These are phyloP conservation scores for Eretmodus cyanostictus DNA, from an alignment of 2,113 vertebrate species.

Conservation along the genomic window DNA sequence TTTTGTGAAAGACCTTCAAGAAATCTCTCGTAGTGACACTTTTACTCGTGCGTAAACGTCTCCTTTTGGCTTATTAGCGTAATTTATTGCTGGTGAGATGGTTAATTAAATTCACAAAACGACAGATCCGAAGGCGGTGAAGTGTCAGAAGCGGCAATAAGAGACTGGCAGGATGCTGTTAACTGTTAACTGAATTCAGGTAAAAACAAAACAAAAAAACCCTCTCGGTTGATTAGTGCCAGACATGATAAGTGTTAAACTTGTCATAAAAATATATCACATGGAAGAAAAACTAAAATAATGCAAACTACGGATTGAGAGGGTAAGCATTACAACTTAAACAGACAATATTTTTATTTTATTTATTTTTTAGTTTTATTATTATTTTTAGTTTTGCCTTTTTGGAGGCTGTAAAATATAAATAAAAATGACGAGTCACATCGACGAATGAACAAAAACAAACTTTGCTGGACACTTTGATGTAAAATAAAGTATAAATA, in stretches of 20 bases:
- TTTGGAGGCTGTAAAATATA: not conserved
- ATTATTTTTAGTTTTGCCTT: not conserved
- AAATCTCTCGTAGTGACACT: not conserved
- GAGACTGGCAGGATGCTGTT: constrained; percentile 32
- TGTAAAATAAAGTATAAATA: not conserved
- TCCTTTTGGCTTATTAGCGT: not conserved
- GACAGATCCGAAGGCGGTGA: not conserved
- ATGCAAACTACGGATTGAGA: not conserved
- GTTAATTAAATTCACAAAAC: constrained; percentile 18
- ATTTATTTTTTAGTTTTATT: not conserved
- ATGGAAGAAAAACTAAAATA: not conserved
- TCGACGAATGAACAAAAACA: not conserved
- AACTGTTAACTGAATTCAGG: constrained; percentile 48
- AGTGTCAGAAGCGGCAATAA: not conserved
- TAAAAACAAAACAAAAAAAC: not conserved
- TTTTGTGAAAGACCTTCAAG: not conserved
- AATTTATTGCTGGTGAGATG: not conserved
- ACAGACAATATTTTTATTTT: not conserved
- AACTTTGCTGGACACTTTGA: not conserved
- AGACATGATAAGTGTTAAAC: constrained; percentile 25
- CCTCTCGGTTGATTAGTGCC: not conserved
- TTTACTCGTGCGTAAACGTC: not conserved
- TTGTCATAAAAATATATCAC: not conserved
- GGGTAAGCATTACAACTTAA: not conserved
- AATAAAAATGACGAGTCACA: not conserved